Percentiles rank a stretch among this genome's conserved stretches.
Conservation (phyloP, 2,797 vertebrate species). For the Sparus aurata region DNA sequence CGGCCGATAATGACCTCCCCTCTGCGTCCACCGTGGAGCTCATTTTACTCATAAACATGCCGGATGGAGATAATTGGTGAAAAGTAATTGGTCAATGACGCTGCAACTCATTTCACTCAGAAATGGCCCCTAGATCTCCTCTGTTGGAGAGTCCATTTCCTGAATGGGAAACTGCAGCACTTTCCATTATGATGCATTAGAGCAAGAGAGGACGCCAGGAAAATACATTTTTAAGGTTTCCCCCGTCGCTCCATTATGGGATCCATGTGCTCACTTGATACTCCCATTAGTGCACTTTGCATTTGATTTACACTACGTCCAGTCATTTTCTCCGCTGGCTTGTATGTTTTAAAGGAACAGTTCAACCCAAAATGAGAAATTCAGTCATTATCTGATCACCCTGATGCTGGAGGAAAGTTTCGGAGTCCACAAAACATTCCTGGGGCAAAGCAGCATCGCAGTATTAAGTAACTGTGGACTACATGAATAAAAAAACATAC, state of each 20-base stretch:
- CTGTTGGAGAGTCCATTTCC: constrained; percentile 67
- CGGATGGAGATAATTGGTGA: constrained; percentile 63
- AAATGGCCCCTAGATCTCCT: constrained; percentile 37
- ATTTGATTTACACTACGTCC: constrained; percentile 47
- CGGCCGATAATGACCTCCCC: constrained; percentile 61
- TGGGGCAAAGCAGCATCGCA: too few species aligned
- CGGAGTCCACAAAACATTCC: too few species aligned
- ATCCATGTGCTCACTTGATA: constrained; percentile 30
- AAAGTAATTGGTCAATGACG: constrained; percentile 64
- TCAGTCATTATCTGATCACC: too few species aligned
- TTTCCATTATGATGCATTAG: constrained; percentile 59
- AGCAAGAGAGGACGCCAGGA: constrained; percentile 32
- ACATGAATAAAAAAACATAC: too few species aligned
- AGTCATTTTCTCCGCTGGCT: background rate
- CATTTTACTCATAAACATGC: constrained; percentile 62
- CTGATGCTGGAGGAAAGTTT: too few species aligned
- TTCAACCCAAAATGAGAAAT: too few species aligned
- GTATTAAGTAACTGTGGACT: too few species aligned
- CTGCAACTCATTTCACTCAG: constrained; percentile 58
- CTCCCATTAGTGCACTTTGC: constrained; percentile 42
- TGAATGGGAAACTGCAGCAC: constrained; percentile 53
- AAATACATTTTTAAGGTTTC: constrained; percentile 40
- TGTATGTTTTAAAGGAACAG: background rate
- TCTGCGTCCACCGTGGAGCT: constrained; percentile 46
- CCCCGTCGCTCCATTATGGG: constrained; percentile 30